Conservation (phyloP, 37 sponge, comb jelly and placozoan genomes). For the Theonella swinhoei region DNA sequence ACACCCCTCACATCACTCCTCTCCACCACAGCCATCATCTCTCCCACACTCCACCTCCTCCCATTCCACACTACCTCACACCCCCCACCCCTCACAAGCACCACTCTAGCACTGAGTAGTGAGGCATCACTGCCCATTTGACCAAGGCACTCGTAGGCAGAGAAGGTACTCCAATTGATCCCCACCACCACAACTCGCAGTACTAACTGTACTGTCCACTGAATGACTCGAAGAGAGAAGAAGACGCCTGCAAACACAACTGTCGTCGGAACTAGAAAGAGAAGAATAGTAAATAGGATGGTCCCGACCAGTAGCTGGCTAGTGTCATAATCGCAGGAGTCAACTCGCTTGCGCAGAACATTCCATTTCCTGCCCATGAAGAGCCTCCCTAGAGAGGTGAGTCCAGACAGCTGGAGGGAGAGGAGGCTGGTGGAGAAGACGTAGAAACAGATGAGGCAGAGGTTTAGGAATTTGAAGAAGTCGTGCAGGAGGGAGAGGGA, state of each 20-base stretch:
- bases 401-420: slow-evolving; percentile 55
- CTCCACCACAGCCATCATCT: background rate
- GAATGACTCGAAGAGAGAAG: slow-evolving; percentile 26
- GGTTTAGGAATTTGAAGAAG: slow-evolving; percentile 62
- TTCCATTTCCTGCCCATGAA: slow-evolving; percentile 87
- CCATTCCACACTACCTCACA: background rate
- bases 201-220: slow-evolving; percentile 29
- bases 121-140: background rate
- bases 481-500: slow-evolving; percentile 57
- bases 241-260: slow-evolving; percentile 63
- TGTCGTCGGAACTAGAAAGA: slow-evolving; percentile 78
- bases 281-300: slow-evolving; percentile 73
- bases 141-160: background rate
- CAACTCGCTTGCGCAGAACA: slow-evolving; percentile 61
- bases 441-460: slow-evolving; percentile 71
- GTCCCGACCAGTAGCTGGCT: slow-evolving; percentile 75
- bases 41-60: background rate
- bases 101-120: background rate
- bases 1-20: background rate
- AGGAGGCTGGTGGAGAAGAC: slow-evolving; percentile 50
- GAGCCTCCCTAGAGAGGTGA: slow-evolving; percentile 62
- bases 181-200: slow-evolving; percentile 27
- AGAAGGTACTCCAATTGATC: slow-evolving; percentile 26
- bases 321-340: slow-evolving; percentile 72
- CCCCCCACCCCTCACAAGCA: background rate